These are phyloP conservation scores for Arremon brunneinucha DNA, from an alignment of 2,797 vertebrate genomes.

Conservation along the genomic window DNA sequence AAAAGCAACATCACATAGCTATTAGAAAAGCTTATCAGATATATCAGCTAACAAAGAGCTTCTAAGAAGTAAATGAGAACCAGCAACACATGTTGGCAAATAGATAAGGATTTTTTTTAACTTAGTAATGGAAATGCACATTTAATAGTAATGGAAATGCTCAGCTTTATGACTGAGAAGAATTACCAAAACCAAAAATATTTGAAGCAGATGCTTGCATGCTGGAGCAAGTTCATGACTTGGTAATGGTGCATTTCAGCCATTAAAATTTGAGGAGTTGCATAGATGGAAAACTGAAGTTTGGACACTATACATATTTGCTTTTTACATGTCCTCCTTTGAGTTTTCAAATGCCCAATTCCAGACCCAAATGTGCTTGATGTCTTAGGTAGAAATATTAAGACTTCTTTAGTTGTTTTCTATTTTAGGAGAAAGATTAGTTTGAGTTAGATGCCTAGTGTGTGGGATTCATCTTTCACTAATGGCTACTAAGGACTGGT, in stretches of 20 bases:
- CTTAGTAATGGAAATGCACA: slow-evolving; percentile 7
- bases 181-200: slow-evolving; percentile 16
- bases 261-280: neutral
- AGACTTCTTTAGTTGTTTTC: neutral
- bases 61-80: slow-evolving; percentile 49
- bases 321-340: neutral
- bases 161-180: slow-evolving; percentile 1
- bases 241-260: neutral
- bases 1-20: slow-evolving; percentile 38
- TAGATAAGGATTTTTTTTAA: slow-evolving; percentile 38
- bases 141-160: neutral
- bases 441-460: neutral
- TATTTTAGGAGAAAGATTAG: neutral
- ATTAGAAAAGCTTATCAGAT: slow-evolving; percentile 30
- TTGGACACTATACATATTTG: neutral
- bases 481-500: neutral
- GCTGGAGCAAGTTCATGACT: neutral
- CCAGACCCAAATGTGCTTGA: neutral
- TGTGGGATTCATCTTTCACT: neutral
- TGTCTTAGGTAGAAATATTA: neutral
- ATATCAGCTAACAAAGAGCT: slow-evolving; percentile 27
- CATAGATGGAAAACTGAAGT: neutral
- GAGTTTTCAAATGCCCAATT: neutral
- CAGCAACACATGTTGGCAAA: neutral
- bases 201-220: neutral